These are phyloP conservation scores for Linurgus olivaceus DNA, from an alignment of 2,797 vertebrate genomes.

Conservation along the genomic window DNA sequence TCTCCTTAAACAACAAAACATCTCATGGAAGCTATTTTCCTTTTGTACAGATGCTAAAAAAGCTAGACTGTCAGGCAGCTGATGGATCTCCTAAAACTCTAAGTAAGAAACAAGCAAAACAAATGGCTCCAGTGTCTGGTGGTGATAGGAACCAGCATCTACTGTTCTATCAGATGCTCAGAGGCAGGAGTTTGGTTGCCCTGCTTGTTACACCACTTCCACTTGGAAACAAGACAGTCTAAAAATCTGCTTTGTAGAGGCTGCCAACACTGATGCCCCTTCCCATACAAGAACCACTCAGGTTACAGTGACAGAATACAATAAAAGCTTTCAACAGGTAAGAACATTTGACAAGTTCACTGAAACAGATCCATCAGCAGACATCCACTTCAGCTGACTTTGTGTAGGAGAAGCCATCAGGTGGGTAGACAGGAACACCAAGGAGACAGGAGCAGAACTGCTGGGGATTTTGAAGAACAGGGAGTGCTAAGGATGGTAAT, in stretches of 20 bases:
- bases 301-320: background rate
- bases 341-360: background rate
- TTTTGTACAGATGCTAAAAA: background rate
- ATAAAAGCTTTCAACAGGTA: background rate
- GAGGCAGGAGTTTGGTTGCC: background rate
- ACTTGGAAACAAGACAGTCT: background rate
- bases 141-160: background rate
- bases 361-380: background rate
- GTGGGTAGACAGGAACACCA: background rate
- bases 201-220: background rate
- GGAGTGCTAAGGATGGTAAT: background rate
- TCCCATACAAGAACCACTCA: background rate
- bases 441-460: background rate
- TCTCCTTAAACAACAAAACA: background rate
- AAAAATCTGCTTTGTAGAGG: background rate
- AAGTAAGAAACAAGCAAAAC: background rate
- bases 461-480: background rate
- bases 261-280: background rate
- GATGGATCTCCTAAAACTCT: background rate
- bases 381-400: background rate
- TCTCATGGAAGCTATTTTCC: background rate
- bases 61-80: background rate
- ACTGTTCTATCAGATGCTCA: background rate
- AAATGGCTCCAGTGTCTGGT: background rate
- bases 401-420: background rate